Percentiles rank a stretch among this genome's conserved stretches.
phyloP scores from a whole-genome alignment of 2,888 invertebrate species.

The Hydrotaea cyrtoneurina region DNA sequence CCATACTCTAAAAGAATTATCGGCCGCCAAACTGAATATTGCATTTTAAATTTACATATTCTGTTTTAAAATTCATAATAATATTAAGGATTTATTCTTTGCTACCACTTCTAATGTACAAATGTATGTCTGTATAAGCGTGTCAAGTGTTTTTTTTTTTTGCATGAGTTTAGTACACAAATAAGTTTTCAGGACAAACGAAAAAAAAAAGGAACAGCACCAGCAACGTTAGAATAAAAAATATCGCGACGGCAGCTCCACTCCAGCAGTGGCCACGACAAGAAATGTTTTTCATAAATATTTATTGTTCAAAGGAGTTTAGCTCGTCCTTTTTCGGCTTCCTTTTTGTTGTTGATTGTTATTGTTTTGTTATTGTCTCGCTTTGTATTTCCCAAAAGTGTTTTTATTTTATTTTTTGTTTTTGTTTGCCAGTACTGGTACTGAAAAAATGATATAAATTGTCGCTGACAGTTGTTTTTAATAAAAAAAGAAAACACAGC shows the following conservation, averaged over 20 bases:
- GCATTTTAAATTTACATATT: too few relatives aligned
- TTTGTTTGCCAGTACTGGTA: neutral
- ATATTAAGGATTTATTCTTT: too few relatives aligned
- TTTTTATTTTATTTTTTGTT: neutral
- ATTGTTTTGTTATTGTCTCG: neutral
- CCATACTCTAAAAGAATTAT: too few relatives aligned
- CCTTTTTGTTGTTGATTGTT: neutral
- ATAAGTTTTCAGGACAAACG: neutral
- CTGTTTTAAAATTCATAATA: too few relatives aligned
- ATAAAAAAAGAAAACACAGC: neutral
- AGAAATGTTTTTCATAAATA: neutral
- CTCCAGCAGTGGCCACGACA: neutral
- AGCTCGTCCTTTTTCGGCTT: neutral
- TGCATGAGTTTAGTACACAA: neutral
- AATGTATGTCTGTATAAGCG: too few relatives aligned
- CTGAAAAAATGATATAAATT: slow-evolving; percentile 19
- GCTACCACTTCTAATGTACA: too few relatives aligned
- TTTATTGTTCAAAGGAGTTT: neutral
- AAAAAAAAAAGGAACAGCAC: neutral
- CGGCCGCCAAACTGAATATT: too few relatives aligned
- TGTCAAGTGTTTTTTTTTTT: too few relatives aligned
- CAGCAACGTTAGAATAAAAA: neutral
- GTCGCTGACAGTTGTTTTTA: slow-evolving; percentile 21
- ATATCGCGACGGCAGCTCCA: neutral
- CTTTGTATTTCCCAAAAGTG: neutral